Evolutionary conservation across 2,113 vertebrate species (phyloP).

Genomic region (Percopsis transmontana): DNA sequence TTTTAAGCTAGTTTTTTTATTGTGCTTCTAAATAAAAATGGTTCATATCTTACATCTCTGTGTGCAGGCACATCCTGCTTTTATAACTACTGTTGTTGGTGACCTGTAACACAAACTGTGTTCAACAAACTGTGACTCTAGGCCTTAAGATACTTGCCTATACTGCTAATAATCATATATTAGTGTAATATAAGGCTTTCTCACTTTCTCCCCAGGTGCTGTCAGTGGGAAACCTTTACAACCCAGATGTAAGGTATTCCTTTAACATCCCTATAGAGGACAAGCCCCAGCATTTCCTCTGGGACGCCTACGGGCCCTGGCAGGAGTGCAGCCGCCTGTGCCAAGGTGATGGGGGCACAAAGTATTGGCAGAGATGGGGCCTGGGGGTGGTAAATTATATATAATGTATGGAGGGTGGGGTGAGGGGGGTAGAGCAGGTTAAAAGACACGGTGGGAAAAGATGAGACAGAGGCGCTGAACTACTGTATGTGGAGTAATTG

Average conservation of each 20-base stretch:
- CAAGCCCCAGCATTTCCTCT: conserved; percentile 92
- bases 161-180: neutral
- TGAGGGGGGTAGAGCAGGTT: neutral
- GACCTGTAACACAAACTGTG: too few relatives aligned
- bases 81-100: too few relatives aligned
- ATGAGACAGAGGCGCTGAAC: conserved; percentile 25
- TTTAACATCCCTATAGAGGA: conserved; percentile 97
- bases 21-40: too few relatives aligned
- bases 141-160: too few relatives aligned
- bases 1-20: too few relatives aligned
- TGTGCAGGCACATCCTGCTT: too few relatives aligned
- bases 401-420: conserved; percentile 26
- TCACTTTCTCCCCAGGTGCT: conserved; percentile 80
- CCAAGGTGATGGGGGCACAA: conserved; percentile 84
- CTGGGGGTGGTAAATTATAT: conserved; percentile 41
- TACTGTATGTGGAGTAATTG: conserved; percentile 8
- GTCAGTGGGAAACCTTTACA: conserved; percentile 94
- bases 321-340: conserved; percentile 93
- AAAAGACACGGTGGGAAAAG: neutral
- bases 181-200: conserved; percentile 12
- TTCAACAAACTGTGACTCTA: too few relatives aligned
- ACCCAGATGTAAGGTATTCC: conserved; percentile 93
- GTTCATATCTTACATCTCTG: too few relatives aligned
- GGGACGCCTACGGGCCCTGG: conserved; percentile 94
- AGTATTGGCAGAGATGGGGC: conserved; percentile 33